Base-by-base conservation (phyloP, 1,140 invertebrate species). In the Drosophila nannoptera region DNA sequence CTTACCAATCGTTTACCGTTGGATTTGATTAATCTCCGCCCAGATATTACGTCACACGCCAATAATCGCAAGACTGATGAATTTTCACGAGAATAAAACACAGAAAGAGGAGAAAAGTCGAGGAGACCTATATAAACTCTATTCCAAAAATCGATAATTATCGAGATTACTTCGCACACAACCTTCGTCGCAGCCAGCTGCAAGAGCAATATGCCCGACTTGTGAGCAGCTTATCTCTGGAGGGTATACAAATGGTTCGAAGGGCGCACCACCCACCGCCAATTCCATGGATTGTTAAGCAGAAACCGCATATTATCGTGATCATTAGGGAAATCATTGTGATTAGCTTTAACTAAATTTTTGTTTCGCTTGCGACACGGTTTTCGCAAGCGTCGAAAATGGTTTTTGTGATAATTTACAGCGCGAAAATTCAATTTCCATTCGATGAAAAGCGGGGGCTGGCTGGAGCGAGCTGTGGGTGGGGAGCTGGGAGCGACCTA, bases 361-460 rank as follows among this genome's bases (percentile, higher is more conserved):
- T 35, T 52, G 0, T 60, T 33, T 60, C n/a, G 43, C 22, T 77
- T 73, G 78, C 78, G 65, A 78, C 67, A 75, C 68, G 45, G 36
- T 80, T 71, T 77, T 61, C 58, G 62, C 67, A 78, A 78, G 49
- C 56, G 29, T 11, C 45, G 55, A 67, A 65, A 50, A 45, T n/a
- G 42, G 32, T 68, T 59, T 42, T 62, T 22, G 22, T 64, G 33
- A 55, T 32, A 69, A 73, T 65, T 45, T 22, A 16, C 35, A 36
- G 32, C 12, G 22, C 32, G 0, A 22, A 52, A 52, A 53, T 38
- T n/a, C 8, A 22, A 32, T 33, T 43, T 7, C 12, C 12, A 43
- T 43, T 38, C 8, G 7, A 38, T 9, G 11, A 3, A 8, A 11
- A 38, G 9, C 36, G 12, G 40, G 6, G 4, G 40, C 4, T 9